Evolutionary conservation across 2,888 invertebrate species (phyloP).

Genomic region (Philopedon plagiatum): DNA sequence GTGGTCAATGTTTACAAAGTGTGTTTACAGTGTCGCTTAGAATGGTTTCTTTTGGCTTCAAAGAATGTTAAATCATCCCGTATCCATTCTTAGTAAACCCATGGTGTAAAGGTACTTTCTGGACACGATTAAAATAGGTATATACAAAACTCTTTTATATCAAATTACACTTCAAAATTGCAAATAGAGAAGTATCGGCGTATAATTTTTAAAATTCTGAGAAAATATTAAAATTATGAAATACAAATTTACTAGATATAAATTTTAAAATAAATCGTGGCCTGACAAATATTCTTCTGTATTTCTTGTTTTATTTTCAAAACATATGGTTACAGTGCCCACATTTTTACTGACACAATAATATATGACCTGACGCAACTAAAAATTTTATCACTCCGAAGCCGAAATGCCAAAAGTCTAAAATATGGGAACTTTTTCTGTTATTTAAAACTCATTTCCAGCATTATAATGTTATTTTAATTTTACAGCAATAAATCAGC

Average conservation of each 20-base stretch:
- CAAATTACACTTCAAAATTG: no score
- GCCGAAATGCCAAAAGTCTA: slow-evolving; percentile 21
- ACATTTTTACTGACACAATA: slow-evolving; percentile 10
- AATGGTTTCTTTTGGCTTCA: no score
- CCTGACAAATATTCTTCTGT: background rate
- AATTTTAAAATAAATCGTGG: background rate
- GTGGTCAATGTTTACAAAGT: no score
- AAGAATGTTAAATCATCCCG: no score
- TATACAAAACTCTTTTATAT: no score
- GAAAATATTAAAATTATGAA: no score
- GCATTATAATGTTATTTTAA: slow-evolving; percentile 50
- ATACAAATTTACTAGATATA: background rate
- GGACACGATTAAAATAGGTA: no score
- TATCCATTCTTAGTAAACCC: no score
- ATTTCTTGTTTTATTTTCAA: slow-evolving; percentile 8
- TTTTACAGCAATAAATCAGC: slow-evolving; percentile 50
- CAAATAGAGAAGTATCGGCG: no score
- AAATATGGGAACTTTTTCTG: slow-evolving; percentile 36
- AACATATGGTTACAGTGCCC: slow-evolving; percentile 9
- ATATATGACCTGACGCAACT: slow-evolving; percentile 11
- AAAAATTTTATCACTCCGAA: slow-evolving; percentile 13
- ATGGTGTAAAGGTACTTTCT: no score
- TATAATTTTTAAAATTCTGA: no score
- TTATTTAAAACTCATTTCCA: slow-evolving; percentile 46
- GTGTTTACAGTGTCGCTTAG: no score